Conservation (phyloP, 2,888 invertebrate genomes). For the Pollenia angustigena region DNA sequence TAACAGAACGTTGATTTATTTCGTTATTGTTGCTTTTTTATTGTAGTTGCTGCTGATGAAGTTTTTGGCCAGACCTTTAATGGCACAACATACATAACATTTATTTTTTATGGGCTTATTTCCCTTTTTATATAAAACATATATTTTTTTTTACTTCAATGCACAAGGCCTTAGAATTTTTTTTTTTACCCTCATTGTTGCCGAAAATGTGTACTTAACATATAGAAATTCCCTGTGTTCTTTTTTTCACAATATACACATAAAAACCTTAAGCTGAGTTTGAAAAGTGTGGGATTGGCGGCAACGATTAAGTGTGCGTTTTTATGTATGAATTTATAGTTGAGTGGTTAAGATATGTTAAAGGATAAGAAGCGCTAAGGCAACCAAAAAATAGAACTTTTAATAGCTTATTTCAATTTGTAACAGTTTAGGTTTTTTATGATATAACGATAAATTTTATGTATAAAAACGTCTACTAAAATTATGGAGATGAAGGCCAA, state of each 20-base stretch:
- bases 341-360: conserved; percentile 31
- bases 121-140: conserved; percentile 27
- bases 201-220: background rate
- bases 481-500: no score
- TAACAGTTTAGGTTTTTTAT: conserved; percentile 11
- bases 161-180: background rate
- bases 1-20: conserved; percentile 61
- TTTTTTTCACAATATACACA: background rate
- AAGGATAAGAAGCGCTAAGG: conserved; percentile 27
- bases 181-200: background rate
- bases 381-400: background rate
- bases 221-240: conserved; percentile 16
- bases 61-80: conserved; percentile 53
- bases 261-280: background rate
- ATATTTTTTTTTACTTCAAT: conserved; percentile 7
- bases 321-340: background rate
- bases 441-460: no score
- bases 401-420: conserved; percentile 54
- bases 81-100: conserved; percentile 38
- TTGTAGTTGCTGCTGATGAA: conserved; percentile 38
- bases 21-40: conserved; percentile 48
- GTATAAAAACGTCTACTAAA: no score
- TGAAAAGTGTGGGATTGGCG: background rate
- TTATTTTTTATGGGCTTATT: conserved; percentile 56
- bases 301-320: background rate